Evolutionary conservation across 2,888 invertebrate genomes (phyloP).

Genomic region (Plutella xylostella): DNA sequence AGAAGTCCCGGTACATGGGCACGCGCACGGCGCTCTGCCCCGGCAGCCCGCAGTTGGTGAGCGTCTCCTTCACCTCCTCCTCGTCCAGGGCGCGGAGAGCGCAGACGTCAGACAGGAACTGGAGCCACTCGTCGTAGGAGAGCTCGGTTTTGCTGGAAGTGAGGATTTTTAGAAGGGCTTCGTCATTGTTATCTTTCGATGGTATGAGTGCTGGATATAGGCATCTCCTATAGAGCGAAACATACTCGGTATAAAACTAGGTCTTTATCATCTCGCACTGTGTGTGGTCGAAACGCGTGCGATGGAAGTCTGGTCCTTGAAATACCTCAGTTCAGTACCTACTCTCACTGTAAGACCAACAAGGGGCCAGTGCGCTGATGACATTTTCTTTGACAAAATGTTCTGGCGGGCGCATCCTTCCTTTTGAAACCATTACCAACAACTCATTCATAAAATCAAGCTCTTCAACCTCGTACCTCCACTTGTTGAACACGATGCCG

Average conservation of each 20-base stretch:
- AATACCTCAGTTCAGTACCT: background rate
- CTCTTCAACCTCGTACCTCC: conserved; percentile 17
- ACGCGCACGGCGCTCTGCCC: conserved; percentile 32
- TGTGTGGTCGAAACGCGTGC: background rate
- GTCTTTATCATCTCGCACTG: background rate
- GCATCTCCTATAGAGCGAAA: background rate
- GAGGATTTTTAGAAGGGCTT: background rate
- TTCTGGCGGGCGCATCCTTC: too few relatives aligned
- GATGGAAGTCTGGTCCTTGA: background rate
- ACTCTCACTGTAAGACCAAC: background rate
- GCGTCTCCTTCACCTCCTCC: conserved; percentile 24
- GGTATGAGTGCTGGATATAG: too few relatives aligned
- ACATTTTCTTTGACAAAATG: too few relatives aligned
- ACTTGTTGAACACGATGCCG: conserved; percentile 29
- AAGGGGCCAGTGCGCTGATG: too few relatives aligned
- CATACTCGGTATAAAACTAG: background rate
- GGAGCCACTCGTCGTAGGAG: conserved; percentile 28
- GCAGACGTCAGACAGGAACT: conserved; percentile 28
- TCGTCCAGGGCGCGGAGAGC: conserved; percentile 25
- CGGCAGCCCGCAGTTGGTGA: conserved; percentile 47
- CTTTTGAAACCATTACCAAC: too few relatives aligned
- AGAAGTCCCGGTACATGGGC: conserved; percentile 42
- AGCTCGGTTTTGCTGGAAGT: conserved; percentile 31
- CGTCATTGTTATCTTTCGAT: too few relatives aligned
- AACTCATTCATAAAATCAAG: too few relatives aligned